Base-by-base conservation (phyloP, 2,888 invertebrate species). In the Dascillus cervinus region DNA sequence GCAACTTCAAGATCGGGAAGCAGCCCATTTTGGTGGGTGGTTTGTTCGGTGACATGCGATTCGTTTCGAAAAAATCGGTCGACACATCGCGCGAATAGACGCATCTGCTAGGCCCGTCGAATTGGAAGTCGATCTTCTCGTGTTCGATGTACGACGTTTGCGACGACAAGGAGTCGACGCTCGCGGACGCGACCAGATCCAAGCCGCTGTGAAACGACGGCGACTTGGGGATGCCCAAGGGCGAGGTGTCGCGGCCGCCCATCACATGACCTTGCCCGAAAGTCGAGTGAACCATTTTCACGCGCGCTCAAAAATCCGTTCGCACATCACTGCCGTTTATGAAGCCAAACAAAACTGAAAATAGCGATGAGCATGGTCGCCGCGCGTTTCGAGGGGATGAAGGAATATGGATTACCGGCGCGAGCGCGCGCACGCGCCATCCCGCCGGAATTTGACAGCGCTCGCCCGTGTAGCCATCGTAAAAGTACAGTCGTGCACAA, bases 171-270 rank as follows among this genome's bases (percentile, higher is more conserved):
- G 50, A 48, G 26, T 52, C 52, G 22, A 49, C 46, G 29, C 47
- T 60, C 50, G 74, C 76, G 49, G 72, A 77, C 39, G 83, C 82
- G 53, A 84, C 82, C 55, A 83, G 75, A 63, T 87, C 86, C 49
- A 87, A 72, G 35, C 86, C 87, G 66, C 85, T 84, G 66, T 88
- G 87, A 67, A 87, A 87, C 60, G 86, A 87, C 46, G 87, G 87
- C 54, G 86, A 86, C 66, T 88, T 88, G 50, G 87, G 87, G 58
- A 87, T 80, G 47, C 86, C 82, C 62, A 79, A 70, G 52, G 74
- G 72, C 56, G 73, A 72, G 60, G 72, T 69, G 33, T 55, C 55
- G 39, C 60, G 58, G 51, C 56, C 55, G 37, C 58, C 58, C 57
- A 58, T 56, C 44, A 60, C 60, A 55, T 60, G 58, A 51, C 57